Percentiles rank a stretch among this genome's conserved stretches.
Conservation (phyloP, 2,797 vertebrate species). For the Esox lucius region DNA sequence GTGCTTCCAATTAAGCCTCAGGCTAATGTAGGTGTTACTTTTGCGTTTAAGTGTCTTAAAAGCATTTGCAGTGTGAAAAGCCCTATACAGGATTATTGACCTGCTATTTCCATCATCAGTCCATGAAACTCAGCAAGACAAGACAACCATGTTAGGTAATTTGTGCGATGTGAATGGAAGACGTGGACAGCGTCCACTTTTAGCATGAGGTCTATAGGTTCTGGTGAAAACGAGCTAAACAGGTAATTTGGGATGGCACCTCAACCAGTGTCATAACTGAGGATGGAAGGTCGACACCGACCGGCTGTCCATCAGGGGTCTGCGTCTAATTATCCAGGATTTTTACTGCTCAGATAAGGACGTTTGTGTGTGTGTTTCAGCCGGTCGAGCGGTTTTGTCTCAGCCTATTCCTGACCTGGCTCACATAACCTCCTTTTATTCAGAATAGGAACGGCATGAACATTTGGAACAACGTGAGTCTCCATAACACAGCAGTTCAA, state of each 20-base stretch:
- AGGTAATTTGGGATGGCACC: not conserved
- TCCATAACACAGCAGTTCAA: not conserved
- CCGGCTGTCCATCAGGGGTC: not conserved
- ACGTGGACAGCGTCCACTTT: not conserved
- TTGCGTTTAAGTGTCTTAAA: too few species aligned
- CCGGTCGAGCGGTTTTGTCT: conserved; percentile 12
- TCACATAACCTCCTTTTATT: not conserved
- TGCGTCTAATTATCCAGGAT: conserved; percentile 32
- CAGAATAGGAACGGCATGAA: too few species aligned
- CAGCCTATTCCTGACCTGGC: not conserved
- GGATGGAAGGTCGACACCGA: not conserved
- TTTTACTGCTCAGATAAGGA: conserved; percentile 26
- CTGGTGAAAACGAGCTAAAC: too few species aligned
- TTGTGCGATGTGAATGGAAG: not conserved
- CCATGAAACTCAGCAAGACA: too few species aligned
- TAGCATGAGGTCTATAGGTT: too few species aligned
- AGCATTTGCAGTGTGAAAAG: too few species aligned
- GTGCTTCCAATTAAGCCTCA: too few species aligned
- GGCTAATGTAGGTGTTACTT: too few species aligned
- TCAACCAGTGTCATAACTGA: conserved; percentile 13
- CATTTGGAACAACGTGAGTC: not conserved
- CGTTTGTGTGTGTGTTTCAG: not conserved
- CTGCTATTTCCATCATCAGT: not conserved
- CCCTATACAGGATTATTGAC: not conserved
- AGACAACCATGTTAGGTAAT: too few species aligned